Evolutionary conservation across 2,113 vertebrate species (phyloP), one percentile per base, ranked within the genome.

Genomic region (Hymenochirus boettgeri): DNA sequence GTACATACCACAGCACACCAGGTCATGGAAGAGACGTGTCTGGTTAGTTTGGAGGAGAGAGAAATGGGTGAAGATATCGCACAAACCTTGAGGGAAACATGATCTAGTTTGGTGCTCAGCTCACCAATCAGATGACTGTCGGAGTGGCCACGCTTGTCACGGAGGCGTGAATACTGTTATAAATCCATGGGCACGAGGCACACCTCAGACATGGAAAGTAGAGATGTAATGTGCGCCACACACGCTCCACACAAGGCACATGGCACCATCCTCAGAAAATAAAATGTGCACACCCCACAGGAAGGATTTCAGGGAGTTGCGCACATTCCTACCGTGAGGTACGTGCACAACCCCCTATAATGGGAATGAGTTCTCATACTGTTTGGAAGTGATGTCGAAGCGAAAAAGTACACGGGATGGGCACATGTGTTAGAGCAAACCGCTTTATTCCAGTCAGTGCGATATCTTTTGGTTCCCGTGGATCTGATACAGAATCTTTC

Each of bases 301-400:
- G 10, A 22, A 47, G 39, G 27, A 39, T 24, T 35, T 33, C 47
- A 13, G 37, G 9, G 26, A 42, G 50, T 54, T 17, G 61, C 25
- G 11, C 51, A 9, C 50, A 22, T 23, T n/a, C 61, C 31, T 52
- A 37, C 33, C 15, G 24, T 22, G 55, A 39, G 42, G 42, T 39
- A 55, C 27, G 64, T 46, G 45, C 7, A 24, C 35, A 55, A 52
- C 6, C 55, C 57, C 64, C 64, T 27, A n/a, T 42, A n/a, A n/a
- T n/a, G n/a, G 39, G 39, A 42, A 42, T n/a, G 13, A 42, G 39
- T 42, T 5, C 31, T n/a, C n/a, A n/a, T n/a, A n/a, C n/a, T n/a
- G n/a, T n/a, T n/a, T n/a, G n/a, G 27, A 26, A 42, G 48, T 18
- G 31, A 25, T 26, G 39, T 18, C 23, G 31, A 47, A 39, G 46